Conservation (phyloP, 2,888 invertebrate genomes). For the Automeris io region DNA sequence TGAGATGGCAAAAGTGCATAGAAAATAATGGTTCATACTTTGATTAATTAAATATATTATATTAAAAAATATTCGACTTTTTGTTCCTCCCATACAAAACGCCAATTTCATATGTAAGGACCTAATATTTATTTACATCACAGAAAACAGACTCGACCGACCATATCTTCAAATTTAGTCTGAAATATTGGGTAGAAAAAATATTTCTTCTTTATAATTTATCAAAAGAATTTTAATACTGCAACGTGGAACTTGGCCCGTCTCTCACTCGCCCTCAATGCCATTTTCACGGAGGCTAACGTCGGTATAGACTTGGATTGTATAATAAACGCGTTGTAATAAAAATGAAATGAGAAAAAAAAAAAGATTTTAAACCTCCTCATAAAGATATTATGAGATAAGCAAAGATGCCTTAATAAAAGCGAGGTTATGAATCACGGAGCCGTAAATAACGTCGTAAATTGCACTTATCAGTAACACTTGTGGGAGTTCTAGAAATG, state of each 20-base stretch:
- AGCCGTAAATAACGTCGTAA: slow-evolving; percentile 44
- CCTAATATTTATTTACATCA: too few species aligned
- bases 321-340: slow-evolving; percentile 37
- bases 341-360: slow-evolving; percentile 39
- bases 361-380: slow-evolving; percentile 42
- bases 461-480: slow-evolving; percentile 30
- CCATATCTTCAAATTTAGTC: neutral
- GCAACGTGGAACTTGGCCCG: slow-evolving; percentile 9
- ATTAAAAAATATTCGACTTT: too few species aligned
- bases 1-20: too few species aligned
- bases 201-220: neutral
- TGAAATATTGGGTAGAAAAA: neutral
- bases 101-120: too few species aligned
- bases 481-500: too few species aligned
- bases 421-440: slow-evolving; percentile 37
- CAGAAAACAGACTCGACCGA: neutral
- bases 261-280: slow-evolving; percentile 21
- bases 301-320: slow-evolving; percentile 27
- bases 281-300: slow-evolving; percentile 22
- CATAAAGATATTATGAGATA: slow-evolving; percentile 44
- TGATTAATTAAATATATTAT: too few species aligned
- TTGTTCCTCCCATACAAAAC: too few species aligned
- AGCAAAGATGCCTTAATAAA: slow-evolving; percentile 40
- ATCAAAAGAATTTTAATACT: slow-evolving; percentile 3
- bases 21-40: too few species aligned